Evolutionary conservation across 2,888 invertebrate genomes (phyloP), one percentile per base, ranked within the genome.

Genomic region (Caenorhabditis zanzibari): DNA sequence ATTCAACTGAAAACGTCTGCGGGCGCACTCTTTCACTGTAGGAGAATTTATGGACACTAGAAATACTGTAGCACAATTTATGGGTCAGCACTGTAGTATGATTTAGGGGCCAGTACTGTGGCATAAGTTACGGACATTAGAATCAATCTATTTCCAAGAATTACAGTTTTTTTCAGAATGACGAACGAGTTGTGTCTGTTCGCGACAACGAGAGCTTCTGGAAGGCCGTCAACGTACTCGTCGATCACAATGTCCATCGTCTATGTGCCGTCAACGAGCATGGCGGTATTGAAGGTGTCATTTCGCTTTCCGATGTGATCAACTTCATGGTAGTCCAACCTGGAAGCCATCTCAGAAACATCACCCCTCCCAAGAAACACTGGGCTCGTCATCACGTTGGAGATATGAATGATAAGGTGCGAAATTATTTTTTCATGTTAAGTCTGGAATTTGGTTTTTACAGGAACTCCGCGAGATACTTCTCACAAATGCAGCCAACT

Each of bases 221-320:
- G 88, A 85, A 85, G 56, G 84, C 88, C 9, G 84, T 89, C 58
- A 85, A 85, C 54, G 88, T 88, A 12, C 81, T 89, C 47, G 89
- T 89, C 28, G 89, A 89, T 28, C 81, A 85, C 64, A 88, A 86
- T 77, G 89, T 89, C 9, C 89, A 89, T 72, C 79, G 89, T 44
- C 73, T 89, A 19, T 87, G 87, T 47, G 89, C 87, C 0, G 82
- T 88, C 28, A 86, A 89, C 35, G 88, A 86, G 56, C 75, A 87
- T 9, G 87, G 87, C 35, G 82, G 71, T 10, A 87, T 89, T 22
- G 88, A 88, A 86, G 89, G 89, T 52, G 81, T 89, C 35, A 88
- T 89, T 64, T 89, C 89, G 0, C 73, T 89, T 22, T 87, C 88
- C 28, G 89, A 89, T 69, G 87, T 89, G 44, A 86, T 89, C 74